Evolutionary conservation across 64 coral and sea anemone genomes (phyloP), one percentile per base, ranked within the genome.

Genomic region (Pocillopora verrucosa): DNA sequence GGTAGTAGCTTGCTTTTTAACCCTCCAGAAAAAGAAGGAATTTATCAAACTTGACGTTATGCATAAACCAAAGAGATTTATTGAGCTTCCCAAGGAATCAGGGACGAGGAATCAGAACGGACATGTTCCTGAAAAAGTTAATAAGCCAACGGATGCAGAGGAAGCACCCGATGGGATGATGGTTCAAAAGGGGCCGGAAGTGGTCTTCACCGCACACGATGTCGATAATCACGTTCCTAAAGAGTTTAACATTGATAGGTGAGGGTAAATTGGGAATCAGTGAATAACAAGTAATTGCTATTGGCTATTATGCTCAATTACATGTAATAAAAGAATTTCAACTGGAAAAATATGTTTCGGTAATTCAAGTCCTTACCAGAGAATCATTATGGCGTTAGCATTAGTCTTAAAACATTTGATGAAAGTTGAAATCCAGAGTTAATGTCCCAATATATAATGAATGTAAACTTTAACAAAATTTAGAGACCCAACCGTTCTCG

Each of bases 31-130:
- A 61, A 70, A 77, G 56, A 92, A 84, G 45, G 85, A 92, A 60
- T 92, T 86, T 22, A 75, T 87, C 41, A 92, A 92, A 61, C 85
- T 92, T 30, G 90, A 84, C 22, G 64, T 92, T 26, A 65, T 92
- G 22, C 90, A 92, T 30, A 87, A 86, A 77, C 90, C 90, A 16
- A 92, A 87, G 24, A 60, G 90, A 87, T 92, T 73, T 36, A 80
- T 92, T 45, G 64, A 56, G 1, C 45, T 76, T 14, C 74, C 90
- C 10, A 88, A 75, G 26, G 86, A 61, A 36, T 25, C 6, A 10
- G 76, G 87, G 60, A 38, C 26, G 13, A 72, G 22, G n/a, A 84
- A 87, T 1, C 82, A 81, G 10, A 87, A 92, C 69, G 84, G 84
- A 36, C 75, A 87, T 41, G 84, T 37, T 56, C 11, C 35, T 9